Evolutionary conservation across 2,888 invertebrate species (phyloP).

Genomic region (Orthosia incerta): DNA sequence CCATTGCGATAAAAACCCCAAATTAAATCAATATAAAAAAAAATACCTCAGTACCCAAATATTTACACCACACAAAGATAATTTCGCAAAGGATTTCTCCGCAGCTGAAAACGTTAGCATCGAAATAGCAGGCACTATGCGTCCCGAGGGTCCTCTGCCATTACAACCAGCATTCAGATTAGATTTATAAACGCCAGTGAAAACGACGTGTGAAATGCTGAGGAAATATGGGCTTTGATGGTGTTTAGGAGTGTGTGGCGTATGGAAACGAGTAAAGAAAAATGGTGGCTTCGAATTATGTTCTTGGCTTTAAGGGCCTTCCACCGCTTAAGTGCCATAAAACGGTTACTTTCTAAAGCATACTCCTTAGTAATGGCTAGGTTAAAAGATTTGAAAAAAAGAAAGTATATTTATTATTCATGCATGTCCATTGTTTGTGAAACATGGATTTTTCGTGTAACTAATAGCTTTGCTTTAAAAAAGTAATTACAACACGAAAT

Average conservation of each 20-base stretch:
- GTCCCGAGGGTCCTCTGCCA: slow-evolving; percentile 69
- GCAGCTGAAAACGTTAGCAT: slow-evolving; percentile 40
- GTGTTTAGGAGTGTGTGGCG: not conserved
- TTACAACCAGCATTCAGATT: slow-evolving; percentile 71
- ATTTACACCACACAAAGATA: slow-evolving; percentile 16
- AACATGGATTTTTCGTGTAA: too few species aligned
- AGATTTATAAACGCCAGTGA: slow-evolving; percentile 70
- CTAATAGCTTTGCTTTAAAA: too few species aligned
- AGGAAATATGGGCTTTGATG: slow-evolving; percentile 34
- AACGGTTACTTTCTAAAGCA: too few species aligned
- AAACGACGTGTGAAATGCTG: slow-evolving; percentile 60
- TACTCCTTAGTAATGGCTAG: too few species aligned
- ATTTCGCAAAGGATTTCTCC: slow-evolving; percentile 27
- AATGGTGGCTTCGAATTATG: not conserved
- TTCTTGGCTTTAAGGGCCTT: too few species aligned
- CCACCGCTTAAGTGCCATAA: too few species aligned
- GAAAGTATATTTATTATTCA: too few species aligned
- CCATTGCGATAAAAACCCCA: too few species aligned
- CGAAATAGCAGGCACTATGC: slow-evolving; percentile 59
- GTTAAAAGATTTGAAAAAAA: too few species aligned
- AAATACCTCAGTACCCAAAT: not conserved
- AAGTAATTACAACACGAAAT: too few species aligned
- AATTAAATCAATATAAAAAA: too few species aligned
- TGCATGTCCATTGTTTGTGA: too few species aligned
- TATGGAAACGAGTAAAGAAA: not conserved